Evolutionary conservation across 2,888 invertebrate species (phyloP).

Genomic region (Papilio gigon): DNA sequence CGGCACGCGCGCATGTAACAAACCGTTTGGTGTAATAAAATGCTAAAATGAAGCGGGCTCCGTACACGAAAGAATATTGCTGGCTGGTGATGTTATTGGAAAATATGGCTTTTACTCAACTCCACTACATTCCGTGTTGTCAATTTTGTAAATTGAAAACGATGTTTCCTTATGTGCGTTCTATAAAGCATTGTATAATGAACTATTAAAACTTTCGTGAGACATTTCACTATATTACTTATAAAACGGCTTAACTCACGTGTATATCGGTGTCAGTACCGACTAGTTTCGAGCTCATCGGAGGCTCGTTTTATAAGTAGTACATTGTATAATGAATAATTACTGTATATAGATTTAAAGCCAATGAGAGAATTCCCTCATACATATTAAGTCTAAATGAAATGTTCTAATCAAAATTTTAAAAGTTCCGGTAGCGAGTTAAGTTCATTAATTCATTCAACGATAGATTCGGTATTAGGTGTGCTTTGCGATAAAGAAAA

Average conservation of each 20-base stretch:
- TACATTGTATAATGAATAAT: too few relatives aligned
- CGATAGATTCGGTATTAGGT: background rate
- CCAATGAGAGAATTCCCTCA: too few relatives aligned
- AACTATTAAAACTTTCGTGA: background rate
- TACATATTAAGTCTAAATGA: too few relatives aligned
- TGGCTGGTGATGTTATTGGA: conserved; percentile 33
- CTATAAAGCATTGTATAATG: background rate
- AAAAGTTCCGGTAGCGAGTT: background rate
- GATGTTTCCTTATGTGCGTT: background rate
- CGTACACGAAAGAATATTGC: conserved; percentile 37
- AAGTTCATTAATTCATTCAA: background rate
- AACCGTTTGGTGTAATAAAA: conserved; percentile 58
- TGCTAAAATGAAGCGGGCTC: conserved; percentile 45
- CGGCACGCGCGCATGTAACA: conserved; percentile 63
- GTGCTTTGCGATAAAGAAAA: background rate
- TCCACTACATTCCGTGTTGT: conserved; percentile 1
- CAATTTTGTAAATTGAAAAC: conserved; percentile 8
- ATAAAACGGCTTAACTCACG: too few relatives aligned
- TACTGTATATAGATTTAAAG: too few relatives aligned
- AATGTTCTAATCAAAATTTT: background rate
- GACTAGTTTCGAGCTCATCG: too few relatives aligned
- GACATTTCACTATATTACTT: too few relatives aligned
- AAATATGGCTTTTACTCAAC: conserved; percentile 39
- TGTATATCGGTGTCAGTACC: too few relatives aligned
- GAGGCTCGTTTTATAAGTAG: too few relatives aligned